Evolutionary conservation across 2,113 vertebrate genomes (phyloP).

Genomic region (Apodemus sylvaticus): DNA sequence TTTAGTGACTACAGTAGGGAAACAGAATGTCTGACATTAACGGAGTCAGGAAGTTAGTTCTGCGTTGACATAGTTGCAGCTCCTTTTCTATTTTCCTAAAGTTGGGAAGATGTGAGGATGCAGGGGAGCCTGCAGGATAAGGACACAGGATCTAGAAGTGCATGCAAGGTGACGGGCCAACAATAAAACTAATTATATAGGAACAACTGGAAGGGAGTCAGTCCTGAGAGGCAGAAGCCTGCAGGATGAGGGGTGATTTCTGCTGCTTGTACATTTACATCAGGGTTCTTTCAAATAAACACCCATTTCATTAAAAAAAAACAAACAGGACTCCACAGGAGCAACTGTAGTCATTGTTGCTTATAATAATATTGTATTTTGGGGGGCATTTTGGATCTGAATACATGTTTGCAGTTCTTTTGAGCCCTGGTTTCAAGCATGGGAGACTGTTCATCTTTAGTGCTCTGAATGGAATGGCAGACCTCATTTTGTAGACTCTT

Average conservation of each 20-base stretch:
- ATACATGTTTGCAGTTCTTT: not conserved
- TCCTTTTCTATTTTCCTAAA: not conserved
- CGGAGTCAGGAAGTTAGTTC: not conserved
- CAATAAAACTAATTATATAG: not conserved
- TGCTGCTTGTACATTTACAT: slow-evolving; percentile 40
- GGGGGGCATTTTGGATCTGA: not conserved
- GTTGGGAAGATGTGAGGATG: not conserved
- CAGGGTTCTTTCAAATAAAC: slow-evolving; percentile 36
- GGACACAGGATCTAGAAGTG: not conserved
- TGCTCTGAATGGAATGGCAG: not conserved
- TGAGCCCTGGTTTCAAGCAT: not conserved
- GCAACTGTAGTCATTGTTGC: not conserved
- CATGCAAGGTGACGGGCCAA: not conserved
- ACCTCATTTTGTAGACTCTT: not conserved
- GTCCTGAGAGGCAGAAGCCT: not conserved
- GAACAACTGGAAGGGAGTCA: not conserved
- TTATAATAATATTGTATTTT: not conserved
- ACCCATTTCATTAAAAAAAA: not conserved
- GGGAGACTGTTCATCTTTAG: not conserved
- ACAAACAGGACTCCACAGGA: not conserved
- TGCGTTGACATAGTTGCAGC: not conserved
- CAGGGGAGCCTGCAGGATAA: slow-evolving; percentile 12
- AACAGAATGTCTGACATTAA: not conserved
- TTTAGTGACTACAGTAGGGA: not conserved
- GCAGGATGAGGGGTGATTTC: slow-evolving; percentile 1